A percentile compares a stretch with the other conserved stretches of the same genome.
Conservation (phyloP, 2,888 invertebrate genomes). For the Eurytoma adleriae region DNA sequence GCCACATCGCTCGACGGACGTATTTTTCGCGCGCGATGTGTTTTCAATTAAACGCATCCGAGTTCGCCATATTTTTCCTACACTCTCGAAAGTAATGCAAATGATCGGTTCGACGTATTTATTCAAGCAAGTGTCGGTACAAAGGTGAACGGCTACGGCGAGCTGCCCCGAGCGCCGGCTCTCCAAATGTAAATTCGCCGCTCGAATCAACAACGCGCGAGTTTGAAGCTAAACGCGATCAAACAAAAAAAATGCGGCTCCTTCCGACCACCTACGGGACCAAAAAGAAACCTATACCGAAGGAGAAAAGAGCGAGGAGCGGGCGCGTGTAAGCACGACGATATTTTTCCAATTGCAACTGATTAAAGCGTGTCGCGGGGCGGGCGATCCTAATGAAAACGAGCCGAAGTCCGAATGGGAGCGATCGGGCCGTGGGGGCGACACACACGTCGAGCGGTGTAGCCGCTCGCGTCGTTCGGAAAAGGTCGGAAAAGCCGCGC, state of each 20-base stretch:
- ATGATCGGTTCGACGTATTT: too few relatives aligned
- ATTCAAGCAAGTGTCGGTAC: too few relatives aligned
- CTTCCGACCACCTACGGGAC: not conserved
- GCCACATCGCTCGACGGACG: too few relatives aligned
- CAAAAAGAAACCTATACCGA: not conserved
- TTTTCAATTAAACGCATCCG: too few relatives aligned
- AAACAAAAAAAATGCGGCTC: slow-evolving; percentile 23
- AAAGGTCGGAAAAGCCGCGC: slow-evolving; percentile 37
- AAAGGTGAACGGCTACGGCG: too few relatives aligned
- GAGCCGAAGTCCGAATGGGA: slow-evolving; percentile 24
- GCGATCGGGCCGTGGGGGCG: not conserved
- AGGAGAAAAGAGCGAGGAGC: too few relatives aligned
- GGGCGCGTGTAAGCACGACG: slow-evolving; percentile 14
- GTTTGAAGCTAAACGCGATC: slow-evolving; percentile 21
- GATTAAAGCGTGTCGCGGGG: slow-evolving; percentile 54
- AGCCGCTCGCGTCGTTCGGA: not conserved
- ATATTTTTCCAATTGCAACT: slow-evolving; percentile 57
- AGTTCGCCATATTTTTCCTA: too few relatives aligned
- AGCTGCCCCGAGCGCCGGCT: not conserved
- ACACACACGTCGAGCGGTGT: not conserved
- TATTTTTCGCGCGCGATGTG: too few relatives aligned
- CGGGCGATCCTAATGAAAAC: slow-evolving; percentile 47
- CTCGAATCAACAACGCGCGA: not conserved
- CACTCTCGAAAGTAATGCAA: too few relatives aligned
- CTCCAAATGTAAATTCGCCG: slow-evolving; percentile 40